Evolutionary conservation across 2,888 invertebrate genomes (phyloP), one percentile per base, ranked within the genome.

Genomic region (Plagodis dolabraria): DNA sequence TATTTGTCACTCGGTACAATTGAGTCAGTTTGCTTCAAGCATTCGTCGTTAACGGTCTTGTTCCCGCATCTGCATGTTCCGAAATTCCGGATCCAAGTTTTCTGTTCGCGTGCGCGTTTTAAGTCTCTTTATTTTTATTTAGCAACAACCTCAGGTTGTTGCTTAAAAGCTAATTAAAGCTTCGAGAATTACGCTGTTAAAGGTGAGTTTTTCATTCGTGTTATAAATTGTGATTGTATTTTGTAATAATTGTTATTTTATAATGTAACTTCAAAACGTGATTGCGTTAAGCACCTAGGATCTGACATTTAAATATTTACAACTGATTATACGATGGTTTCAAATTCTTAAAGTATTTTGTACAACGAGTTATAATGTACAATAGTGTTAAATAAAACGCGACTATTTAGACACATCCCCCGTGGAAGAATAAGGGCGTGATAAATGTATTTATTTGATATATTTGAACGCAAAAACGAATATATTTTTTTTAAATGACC

Each of bases 141-240:
- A 88, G 92, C 93, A 92, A 82, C 92, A 92, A 90, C 92, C 92
- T 74, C 67, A 49, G 90, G 93, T 92, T 92, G 93, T 92, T 92
- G 92, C 92, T 91, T 90, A 82, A 71, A 72, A 81, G 89, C 86
- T 69, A 62, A 67, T 75, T 79, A 92, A 94, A 94, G 93, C 93
- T 94, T 93, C 93, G 91, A 94, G 94, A 94, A 94, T 94, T 94
- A 87, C 94, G 91, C 90, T 91, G 83, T 83, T 87, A 89, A 89
- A 84, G 89, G 93, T 94, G 79, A 88, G 93, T 82, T 53, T 49
- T 1, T 5, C 10, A 12, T 9, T 44, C 6, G n/a, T 6, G 38
- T 22, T 22, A 22, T 8, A 5, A 10, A 42, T n/a, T n/a, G 42
- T 47, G 12, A 36, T 35, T 33, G n/a, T 47, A 46, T 11, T 44